These are phyloP conservation scores for Drosophila tanythrix DNA, from an alignment of 2,888 invertebrate species.

Conservation along the genomic window DNA sequence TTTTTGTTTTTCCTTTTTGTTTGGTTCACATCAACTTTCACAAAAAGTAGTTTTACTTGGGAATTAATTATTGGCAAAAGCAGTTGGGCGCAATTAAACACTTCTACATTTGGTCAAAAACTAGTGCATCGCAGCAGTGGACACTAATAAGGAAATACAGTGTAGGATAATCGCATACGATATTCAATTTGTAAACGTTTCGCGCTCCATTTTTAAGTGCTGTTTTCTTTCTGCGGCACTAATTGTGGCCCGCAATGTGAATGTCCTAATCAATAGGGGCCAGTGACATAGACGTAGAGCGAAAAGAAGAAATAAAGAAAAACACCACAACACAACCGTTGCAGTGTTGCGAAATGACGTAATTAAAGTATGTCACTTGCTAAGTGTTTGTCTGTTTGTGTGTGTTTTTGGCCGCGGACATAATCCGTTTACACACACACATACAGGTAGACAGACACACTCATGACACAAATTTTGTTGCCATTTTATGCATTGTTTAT, in stretches of 20 bases:
- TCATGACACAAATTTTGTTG: constrained; percentile 64
- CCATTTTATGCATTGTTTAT: constrained; percentile 47
- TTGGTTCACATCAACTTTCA: constrained; percentile 73
- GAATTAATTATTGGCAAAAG: constrained; percentile 70
- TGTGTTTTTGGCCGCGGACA: constrained; percentile 37
- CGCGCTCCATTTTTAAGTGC: constrained; percentile 45
- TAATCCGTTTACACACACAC: constrained; percentile 50
- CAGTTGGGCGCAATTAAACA: constrained; percentile 58
- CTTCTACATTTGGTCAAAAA: constrained; percentile 59
- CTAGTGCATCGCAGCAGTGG: constrained; percentile 12
- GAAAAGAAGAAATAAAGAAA: constrained; percentile 11
- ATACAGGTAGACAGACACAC: constrained; percentile 8
- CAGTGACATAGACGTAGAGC: constrained; percentile 53
- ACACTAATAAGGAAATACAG: constrained; percentile 53
- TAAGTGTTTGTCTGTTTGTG: constrained; percentile 36
- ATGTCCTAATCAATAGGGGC: constrained; percentile 71
- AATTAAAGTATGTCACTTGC: constrained; percentile 66
- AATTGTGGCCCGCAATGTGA: constrained; percentile 63
- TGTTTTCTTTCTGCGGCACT: constrained; percentile 27
- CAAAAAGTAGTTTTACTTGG: constrained; percentile 47
- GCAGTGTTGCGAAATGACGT: constrained; percentile 68
- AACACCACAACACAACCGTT: constrained; percentile 26
- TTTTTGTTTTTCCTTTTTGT: constrained; percentile 8
- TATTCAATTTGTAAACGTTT: constrained; percentile 29
- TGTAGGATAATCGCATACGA: constrained; percentile 19